Conservation (phyloP, 2,797 vertebrate genomes). For the Molossus molossus region DNA sequence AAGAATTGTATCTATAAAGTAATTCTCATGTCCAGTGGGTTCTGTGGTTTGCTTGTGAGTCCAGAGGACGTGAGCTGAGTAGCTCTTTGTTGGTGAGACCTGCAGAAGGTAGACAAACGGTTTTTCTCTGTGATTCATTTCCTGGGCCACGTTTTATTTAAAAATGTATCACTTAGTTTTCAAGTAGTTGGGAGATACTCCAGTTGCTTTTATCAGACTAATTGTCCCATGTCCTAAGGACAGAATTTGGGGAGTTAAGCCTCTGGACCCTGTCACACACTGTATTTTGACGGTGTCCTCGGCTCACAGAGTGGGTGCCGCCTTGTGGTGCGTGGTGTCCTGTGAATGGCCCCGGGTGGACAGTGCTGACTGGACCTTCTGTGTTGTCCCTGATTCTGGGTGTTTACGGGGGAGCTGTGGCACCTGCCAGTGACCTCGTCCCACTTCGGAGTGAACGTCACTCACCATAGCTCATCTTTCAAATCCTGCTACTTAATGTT, state of each 20-base stretch:
- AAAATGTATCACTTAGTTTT: not conserved
- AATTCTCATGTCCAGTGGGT: conserved; percentile 81
- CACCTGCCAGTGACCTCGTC: no score
- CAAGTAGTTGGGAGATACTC: not conserved
- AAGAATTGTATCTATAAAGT: conserved; percentile 87
- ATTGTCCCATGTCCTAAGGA: not conserved
- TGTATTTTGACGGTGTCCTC: not conserved
- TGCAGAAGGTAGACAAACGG: conserved; percentile 69
- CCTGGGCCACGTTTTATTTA: not conserved
- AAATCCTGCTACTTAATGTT: conserved; percentile 23
- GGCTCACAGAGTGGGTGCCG: no score
- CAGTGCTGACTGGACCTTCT: no score
- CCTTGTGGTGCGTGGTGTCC: no score
- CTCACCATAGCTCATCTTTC: not conserved
- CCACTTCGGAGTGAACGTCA: not conserved
- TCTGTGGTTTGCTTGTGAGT: conserved; percentile 86
- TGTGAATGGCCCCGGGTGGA: no score
- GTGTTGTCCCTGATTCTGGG: fast-evolving
- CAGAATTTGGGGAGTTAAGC: not conserved
- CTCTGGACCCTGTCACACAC: not conserved
- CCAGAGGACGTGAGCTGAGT: not conserved
- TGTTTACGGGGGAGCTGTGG: no score
- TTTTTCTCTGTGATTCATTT: not conserved
- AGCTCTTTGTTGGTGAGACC: no score
- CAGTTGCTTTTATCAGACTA: not conserved